Evolutionary conservation across 2,888 invertebrate genomes (phyloP), one percentile per base, ranked within the genome.

Genomic region (Physocephala rufipes): DNA sequence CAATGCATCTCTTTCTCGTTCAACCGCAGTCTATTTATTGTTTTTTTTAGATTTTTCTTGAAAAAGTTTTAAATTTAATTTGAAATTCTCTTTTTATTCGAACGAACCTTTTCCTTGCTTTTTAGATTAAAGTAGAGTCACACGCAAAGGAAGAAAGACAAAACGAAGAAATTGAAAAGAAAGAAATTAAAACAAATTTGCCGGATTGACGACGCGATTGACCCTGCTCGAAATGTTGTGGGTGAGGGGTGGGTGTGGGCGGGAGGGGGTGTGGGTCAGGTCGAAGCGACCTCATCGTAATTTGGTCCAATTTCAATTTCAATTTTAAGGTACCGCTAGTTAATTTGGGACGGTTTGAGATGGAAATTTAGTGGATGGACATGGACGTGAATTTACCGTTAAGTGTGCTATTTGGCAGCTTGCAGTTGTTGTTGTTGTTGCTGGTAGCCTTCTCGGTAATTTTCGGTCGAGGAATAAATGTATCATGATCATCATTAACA

Each of bases 141-240:
- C 67, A 67, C 69, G 28, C 26, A 62, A 45, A 49, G n/a, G 62
- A 65, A 70, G 66, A 36, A 76, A 78, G n/a, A 74, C 73, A 78
- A 76, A 79, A 79, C 80, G 76, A 82, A 82, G 80, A 83, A 83
- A 82, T 83, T 83, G 83, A 83, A 83, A 83, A 82, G 82, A 83
- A 83, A 83, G n/a, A n/a, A n/a, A n/a, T n/a, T 83, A 82, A 83
- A 83, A 81, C 82, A 82, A 83, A 83, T 83, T 83, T 83, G 80
- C 78, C 77, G 74, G 74, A 72, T 76, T 74, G 76, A 77, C 73
- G 65, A 36, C 36, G 36, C 36, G 36, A 9, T 9, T 36, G 36
- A 9, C 36, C 5, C 36, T 49, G 16, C n/a, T 49, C 16, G n/a
- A n/a, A n/a, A n/a, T n/a, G n/a, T n/a, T n/a, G n/a, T n/a, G n/a